phyloP scores from a whole-genome alignment of 2,888 invertebrate species.

The Rhingia campestris region DNA sequence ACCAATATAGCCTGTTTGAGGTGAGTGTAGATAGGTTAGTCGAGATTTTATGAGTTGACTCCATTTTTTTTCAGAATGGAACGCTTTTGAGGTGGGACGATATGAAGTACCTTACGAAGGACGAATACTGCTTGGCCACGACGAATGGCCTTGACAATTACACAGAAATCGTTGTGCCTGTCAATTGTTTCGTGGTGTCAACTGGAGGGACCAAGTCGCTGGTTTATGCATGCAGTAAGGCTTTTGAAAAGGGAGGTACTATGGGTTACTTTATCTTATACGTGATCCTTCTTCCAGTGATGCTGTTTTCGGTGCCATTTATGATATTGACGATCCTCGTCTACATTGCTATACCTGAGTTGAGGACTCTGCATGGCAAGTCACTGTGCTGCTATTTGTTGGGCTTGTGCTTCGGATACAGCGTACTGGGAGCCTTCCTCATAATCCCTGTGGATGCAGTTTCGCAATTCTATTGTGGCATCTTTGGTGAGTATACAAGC shows the following conservation, averaged over 20 bases:
- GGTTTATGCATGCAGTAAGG: conserved; percentile 79
- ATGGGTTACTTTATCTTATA: neutral
- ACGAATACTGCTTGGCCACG: conserved; percentile 79
- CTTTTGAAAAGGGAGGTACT: neutral
- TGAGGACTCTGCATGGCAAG: conserved; percentile 90
- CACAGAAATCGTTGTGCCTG: conserved; percentile 77
- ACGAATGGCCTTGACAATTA: conserved; percentile 76
- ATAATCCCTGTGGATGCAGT: conserved; percentile 74
- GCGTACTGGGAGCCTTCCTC: conserved; percentile 83
- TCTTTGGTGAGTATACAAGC: conserved; percentile 75
- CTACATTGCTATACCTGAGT: conserved; percentile 88
- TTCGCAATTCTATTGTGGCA: conserved; percentile 75
- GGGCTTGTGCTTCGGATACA: conserved; percentile 86
- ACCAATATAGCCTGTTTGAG: conserved; percentile 77
- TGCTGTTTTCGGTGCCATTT: conserved; percentile 89
- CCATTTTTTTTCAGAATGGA: conserved; percentile 77
- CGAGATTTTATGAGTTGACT: neutral
- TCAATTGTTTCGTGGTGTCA: conserved; percentile 77
- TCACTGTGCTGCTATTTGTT: conserved; percentile 89
- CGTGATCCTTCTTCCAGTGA: conserved; percentile 83
- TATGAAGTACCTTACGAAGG: conserved; percentile 75
- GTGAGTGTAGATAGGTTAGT: conserved; percentile 65
- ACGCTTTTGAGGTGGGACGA: conserved; percentile 78
- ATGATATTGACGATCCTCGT: conserved; percentile 88
- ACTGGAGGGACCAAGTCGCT: conserved; percentile 76